Conservation (phyloP, 2,888 invertebrate genomes). For the Hirtodrosophila duncani region DNA sequence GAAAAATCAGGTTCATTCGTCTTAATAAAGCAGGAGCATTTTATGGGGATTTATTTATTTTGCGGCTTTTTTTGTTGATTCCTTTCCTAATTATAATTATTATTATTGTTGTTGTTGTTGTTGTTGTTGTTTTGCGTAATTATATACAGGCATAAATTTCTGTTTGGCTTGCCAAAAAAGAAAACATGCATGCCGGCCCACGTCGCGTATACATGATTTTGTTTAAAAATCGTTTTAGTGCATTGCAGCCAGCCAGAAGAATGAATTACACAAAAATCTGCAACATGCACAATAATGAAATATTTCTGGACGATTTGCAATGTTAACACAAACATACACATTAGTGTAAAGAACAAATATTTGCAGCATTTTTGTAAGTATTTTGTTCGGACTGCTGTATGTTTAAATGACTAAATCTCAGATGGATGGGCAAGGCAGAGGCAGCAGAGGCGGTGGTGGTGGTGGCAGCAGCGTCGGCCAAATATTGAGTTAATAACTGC, state of each 20-base stretch:
- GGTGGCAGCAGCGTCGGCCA: not conserved
- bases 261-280: conserved; percentile 33
- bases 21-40: no score
- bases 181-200: conserved; percentile 46
- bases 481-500: conserved; percentile 63
- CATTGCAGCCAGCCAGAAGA: conserved; percentile 35
- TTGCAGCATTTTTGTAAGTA: conserved; percentile 27
- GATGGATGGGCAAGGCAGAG: conserved; percentile 49
- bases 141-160: conserved; percentile 7
- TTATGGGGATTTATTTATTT: no score
- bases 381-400: no score
- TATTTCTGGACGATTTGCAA: conserved; percentile 47
- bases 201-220: conserved; percentile 48
- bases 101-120: conserved; percentile 3
- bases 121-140: conserved; percentile 15
- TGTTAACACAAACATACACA: conserved; percentile 27
- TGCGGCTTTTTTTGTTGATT: not conserved
- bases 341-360: conserved; percentile 19
- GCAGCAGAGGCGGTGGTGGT: no score
- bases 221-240: conserved; percentile 44
- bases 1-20: no score
- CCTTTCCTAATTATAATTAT: not conserved
- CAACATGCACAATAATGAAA: conserved; percentile 24
- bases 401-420: conserved; percentile 52
- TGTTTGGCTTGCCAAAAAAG: conserved; percentile 7